Conservation (phyloP, 2,113 vertebrate species). For the Megaptera novaeangliae region DNA sequence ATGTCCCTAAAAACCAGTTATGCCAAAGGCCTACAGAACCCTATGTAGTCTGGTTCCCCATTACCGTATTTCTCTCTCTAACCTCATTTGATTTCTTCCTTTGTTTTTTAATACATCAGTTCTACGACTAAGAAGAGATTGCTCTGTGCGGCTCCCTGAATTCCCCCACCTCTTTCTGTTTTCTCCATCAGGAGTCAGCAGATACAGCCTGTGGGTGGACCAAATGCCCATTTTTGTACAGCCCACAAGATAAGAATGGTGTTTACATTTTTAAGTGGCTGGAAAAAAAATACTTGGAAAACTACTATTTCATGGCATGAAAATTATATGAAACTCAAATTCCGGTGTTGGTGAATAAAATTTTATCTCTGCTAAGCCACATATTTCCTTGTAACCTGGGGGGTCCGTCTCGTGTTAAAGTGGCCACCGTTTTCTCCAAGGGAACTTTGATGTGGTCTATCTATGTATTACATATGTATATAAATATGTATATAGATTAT, state of each 20-base stretch:
- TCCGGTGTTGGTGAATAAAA: neutral
- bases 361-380: neutral
- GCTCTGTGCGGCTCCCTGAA: neutral
- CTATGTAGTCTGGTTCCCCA: rapidly evolving
- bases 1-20: neutral
- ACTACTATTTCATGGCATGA: neutral
- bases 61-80: neutral
- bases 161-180: neutral
- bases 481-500: neutral
- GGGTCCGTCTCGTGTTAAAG: neutral
- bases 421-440: neutral
- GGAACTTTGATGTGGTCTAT: neutral
- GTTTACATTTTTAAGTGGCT: neutral
- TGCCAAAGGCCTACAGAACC: neutral
- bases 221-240: neutral
- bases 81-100: neutral
- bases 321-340: neutral
- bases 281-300: neutral
- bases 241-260: neutral
- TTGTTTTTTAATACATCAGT: neutral
- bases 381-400: neutral
- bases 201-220: neutral
- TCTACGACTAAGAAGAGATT: neutral
- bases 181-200: neutral
- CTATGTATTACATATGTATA: neutral